phyloP scores from a whole-genome alignment of 2,888 invertebrate species.

The Leptura quadrifasciata region DNA sequence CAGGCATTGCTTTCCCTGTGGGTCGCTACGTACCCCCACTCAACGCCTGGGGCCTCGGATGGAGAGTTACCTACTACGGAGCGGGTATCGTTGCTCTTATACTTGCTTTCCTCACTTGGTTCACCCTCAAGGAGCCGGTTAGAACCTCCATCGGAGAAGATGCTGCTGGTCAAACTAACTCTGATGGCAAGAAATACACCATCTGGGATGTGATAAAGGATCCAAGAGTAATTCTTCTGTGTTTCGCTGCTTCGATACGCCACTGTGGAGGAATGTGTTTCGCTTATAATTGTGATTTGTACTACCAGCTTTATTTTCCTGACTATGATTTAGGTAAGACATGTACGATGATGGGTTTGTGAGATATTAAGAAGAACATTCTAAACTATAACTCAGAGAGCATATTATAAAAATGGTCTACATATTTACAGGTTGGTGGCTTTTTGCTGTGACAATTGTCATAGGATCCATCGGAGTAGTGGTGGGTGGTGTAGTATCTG shows the following conservation, averaged over 20 bases:
- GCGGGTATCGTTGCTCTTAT: conserved; percentile 86
- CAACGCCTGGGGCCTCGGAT: conserved; percentile 86
- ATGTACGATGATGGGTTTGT: no score
- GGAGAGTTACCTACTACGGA: conserved; percentile 89
- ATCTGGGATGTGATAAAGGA: conserved; percentile 87
- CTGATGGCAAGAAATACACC: conserved; percentile 74
- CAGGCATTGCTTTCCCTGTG: conserved; percentile 88
- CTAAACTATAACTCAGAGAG: no score
- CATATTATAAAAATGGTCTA: background rate
- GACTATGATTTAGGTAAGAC: conserved; percentile 85
- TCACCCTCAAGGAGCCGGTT: conserved; percentile 86
- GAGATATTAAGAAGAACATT: no score
- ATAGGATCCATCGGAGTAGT: conserved; percentile 84
- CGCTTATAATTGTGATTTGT: conserved; percentile 93
- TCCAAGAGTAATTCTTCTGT: conserved; percentile 86
- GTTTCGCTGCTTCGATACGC: conserved; percentile 90
- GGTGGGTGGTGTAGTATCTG: conserved; percentile 85
- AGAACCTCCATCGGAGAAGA: conserved; percentile 84
- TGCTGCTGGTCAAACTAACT: conserved; percentile 63
- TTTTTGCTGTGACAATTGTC: conserved; percentile 91
- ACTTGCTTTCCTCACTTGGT: conserved; percentile 82
- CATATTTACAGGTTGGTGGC: conserved; percentile 79
- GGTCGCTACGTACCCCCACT: conserved; percentile 88
- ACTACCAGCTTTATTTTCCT: conserved; percentile 91
- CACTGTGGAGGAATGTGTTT: conserved; percentile 94